Evolutionary conservation across 2,888 invertebrate genomes (phyloP), one percentile per base, ranked within the genome.

Genomic region (Priapulus caudatus): DNA sequence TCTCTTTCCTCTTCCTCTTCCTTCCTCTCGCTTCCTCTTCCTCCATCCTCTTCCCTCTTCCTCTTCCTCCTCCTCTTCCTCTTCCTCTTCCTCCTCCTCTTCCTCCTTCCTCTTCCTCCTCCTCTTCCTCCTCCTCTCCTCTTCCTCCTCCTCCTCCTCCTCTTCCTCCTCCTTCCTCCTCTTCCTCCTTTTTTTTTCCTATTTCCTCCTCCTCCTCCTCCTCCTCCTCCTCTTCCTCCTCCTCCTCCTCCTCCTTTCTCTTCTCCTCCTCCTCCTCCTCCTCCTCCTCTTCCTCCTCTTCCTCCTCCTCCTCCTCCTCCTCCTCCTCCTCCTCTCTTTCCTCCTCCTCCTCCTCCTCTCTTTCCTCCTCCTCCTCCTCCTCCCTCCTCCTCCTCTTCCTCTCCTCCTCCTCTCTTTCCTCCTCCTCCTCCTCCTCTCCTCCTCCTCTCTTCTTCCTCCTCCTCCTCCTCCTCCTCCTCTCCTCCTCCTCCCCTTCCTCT

Each of bases 71-170:
- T n/a, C n/a, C n/a, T n/a, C n/a, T n/a, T n/a, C n/a, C n/a, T n/a
- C n/a, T n/a, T n/a, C n/a, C n/a, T n/a, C n/a, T n/a, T n/a, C n/a
- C n/a, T n/a, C n/a, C n/a, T n/a, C n/a, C n/a, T n/a, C n/a, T n/a
- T n/a, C n/a, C n/a, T n/a, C n/a, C n/a, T n/a, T n/a, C n/a, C n/a
- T n/a, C n/a, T n/a, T n/a, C n/a, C n/a, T n/a, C n/a, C n/a, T n/a
- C n/a, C n/a, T n/a, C n/a, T n/a, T n/a, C n/a, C n/a, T n/a, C n/a
- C n/a, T n/a, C n/a, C n/a, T n/a, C n/a, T n/a, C n/a, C 33, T 33
- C 33, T n/a, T 33, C 33, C 33, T 33, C 33, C 33, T 33, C 33
- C 33, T 33, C 33, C 33, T 33, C 33, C 33, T 33, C 33, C 33
- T 33, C 33, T n/a, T 33, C 33, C 33, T 33, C 33, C 33, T 33